phyloP scores from a whole-genome alignment of 1,140 invertebrate genomes.

The Argopecten irradians region DNA sequence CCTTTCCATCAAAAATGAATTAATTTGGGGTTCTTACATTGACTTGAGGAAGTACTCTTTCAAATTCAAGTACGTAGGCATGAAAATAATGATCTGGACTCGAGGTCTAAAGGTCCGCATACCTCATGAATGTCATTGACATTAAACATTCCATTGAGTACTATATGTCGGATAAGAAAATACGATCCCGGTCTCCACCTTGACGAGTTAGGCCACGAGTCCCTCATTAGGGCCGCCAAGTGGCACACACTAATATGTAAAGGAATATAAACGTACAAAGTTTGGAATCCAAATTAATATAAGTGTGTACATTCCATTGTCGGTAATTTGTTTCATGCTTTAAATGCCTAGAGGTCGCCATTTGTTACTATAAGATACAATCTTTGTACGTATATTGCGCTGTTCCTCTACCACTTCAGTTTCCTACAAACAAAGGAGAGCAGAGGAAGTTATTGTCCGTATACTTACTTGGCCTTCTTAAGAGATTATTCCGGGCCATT shows the following conservation, averaged over 20 bases:
- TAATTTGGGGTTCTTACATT: too few relatives aligned
- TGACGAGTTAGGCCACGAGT: not conserved
- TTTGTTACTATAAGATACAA: not conserved
- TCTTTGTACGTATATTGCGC: slow-evolving; percentile 8
- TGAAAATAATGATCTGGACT: not conserved
- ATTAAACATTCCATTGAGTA: not conserved
- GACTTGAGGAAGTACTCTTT: too few relatives aligned
- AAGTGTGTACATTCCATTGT: not conserved
- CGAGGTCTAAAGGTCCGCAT: too few relatives aligned
- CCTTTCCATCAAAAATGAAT: too few relatives aligned
- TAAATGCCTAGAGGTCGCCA: not conserved
- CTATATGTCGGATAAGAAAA: not conserved
- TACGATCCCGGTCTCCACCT: not conserved
- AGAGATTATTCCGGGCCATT: slow-evolving; percentile 20
- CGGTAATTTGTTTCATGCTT: slow-evolving; percentile 6
- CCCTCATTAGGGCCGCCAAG: not conserved
- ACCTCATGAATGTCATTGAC: not conserved
- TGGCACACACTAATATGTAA: not conserved
- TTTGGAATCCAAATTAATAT: slow-evolving; percentile 4
- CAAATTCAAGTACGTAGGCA: not conserved
- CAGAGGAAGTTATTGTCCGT: slow-evolving; percentile 1
- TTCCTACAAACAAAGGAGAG: not conserved
- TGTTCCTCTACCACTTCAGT: slow-evolving; percentile 8
- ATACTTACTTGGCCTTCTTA: slow-evolving; percentile 10
- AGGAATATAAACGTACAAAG: not conserved